Evolutionary conservation across 2,888 invertebrate species (phyloP).

Genomic region (Willowsia nigromaculata): DNA sequence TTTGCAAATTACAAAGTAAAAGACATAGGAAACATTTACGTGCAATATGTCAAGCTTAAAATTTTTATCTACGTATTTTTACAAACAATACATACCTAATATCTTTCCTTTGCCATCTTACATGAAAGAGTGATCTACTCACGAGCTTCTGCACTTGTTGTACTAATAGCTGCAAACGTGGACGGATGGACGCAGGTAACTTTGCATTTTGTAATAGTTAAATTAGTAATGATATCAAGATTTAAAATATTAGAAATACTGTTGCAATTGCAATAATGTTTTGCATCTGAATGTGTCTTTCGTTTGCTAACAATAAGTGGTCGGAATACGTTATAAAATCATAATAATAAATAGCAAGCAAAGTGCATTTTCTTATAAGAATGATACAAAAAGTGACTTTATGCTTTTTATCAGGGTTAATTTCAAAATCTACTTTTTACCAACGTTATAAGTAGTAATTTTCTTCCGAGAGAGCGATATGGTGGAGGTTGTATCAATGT

Average conservation of each 20-base stretch:
- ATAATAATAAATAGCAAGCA: too few species aligned
- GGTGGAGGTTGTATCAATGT: background rate
- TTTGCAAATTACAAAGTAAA: constrained; percentile 23
- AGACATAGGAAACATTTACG: constrained; percentile 51
- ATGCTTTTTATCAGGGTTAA: constrained; percentile 42
- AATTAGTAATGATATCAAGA: background rate
- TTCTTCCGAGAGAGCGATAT: constrained; percentile 21
- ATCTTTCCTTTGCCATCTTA: background rate
- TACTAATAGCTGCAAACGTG: background rate
- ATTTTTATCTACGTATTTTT: too few species aligned
- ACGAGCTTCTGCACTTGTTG: background rate
- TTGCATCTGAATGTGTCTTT: background rate
- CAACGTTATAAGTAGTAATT: background rate
- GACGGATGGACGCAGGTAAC: background rate
- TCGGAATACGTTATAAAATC: too few species aligned
- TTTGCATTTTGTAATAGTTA: background rate
- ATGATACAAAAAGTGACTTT: background rate
- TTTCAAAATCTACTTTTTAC: constrained; percentile 54
- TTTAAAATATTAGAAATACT: constrained; percentile 10
- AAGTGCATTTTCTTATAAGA: too few species aligned
- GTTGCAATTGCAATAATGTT: constrained; percentile 2
- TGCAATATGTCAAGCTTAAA: constrained; percentile 65
- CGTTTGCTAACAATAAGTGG: too few species aligned
- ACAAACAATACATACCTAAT: background rate
- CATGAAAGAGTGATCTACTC: background rate